Conservation (phyloP, 2,113 vertebrate species). For the Conger conger region DNA sequence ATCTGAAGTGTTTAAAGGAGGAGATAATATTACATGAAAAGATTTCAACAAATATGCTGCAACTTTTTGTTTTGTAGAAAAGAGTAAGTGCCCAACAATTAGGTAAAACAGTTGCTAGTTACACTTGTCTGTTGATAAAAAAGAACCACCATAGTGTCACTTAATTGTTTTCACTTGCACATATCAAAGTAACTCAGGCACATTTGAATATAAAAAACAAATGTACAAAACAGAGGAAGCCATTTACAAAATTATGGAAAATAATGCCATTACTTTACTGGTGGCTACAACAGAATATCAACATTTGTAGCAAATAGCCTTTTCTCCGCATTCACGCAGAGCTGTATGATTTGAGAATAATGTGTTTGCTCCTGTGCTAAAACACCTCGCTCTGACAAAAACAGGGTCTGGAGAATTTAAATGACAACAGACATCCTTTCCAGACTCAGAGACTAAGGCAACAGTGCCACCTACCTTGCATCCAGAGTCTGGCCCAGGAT, state of each 20-base stretch:
- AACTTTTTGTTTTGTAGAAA: no score
- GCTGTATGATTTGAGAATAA: background rate
- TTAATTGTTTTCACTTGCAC: background rate
- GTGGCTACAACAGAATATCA: background rate
- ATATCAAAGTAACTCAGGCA: background rate
- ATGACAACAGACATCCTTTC: background rate
- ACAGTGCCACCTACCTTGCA: constrained; percentile 76
- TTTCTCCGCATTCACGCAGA: background rate
- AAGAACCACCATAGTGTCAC: background rate
- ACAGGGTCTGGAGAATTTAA: no score
- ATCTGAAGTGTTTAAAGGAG: no score
- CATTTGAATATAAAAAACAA: background rate
- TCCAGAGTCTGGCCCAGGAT: constrained; percentile 94
- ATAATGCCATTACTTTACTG: background rate
- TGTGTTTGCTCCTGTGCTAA: background rate
- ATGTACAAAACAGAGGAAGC: background rate
- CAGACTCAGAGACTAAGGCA: background rate
- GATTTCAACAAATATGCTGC: no score
- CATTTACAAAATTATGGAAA: background rate
- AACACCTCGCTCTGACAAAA: background rate
- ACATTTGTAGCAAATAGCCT: background rate
- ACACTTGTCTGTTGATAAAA: background rate
- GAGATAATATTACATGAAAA: no score
- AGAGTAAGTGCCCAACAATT: no score
- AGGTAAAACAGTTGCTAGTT: background rate